Conservation (phyloP, 2,888 invertebrate species). For the Watsonalla cultraria region DNA sequence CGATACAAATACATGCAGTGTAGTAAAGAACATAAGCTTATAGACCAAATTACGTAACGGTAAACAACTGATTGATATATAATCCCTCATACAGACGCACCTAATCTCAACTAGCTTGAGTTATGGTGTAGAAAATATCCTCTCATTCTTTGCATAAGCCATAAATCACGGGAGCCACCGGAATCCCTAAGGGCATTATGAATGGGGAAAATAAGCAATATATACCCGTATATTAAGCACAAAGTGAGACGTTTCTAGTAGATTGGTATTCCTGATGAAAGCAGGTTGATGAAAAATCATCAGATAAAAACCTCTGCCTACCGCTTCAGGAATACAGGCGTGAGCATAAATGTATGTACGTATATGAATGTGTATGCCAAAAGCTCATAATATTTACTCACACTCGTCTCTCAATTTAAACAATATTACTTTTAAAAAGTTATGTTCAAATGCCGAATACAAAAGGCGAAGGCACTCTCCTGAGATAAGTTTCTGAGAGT, state of each 20-base stretch:
- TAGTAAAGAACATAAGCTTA: constrained; percentile 4
- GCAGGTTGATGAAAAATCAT: too few species aligned
- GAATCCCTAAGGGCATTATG: constrained; percentile 63
- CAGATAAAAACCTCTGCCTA: too few species aligned
- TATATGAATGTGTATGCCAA: not conserved
- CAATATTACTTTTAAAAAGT: not conserved
- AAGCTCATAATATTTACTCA: not conserved
- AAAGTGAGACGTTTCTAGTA: constrained; percentile 39
- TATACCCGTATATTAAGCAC: constrained; percentile 47
- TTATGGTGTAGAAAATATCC: constrained; percentile 73
- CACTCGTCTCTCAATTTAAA: too few species aligned
- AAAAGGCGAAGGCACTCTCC: not conserved
- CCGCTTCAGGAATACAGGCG: too few species aligned
- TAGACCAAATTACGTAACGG: constrained; percentile 33
- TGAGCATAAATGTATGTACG: too few species aligned
- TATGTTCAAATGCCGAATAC: not conserved
- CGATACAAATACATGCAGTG: too few species aligned
- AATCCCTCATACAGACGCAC: constrained; percentile 49
- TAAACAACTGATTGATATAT: constrained; percentile 58
- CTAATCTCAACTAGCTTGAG: constrained; percentile 72
- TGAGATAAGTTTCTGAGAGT: not conserved
- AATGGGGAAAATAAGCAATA: constrained; percentile 68
- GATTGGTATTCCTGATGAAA: too few species aligned
- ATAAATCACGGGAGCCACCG: constrained; percentile 67
- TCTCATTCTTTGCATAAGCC: constrained; percentile 72